These are phyloP conservation scores for Lamellibrachia luymesi DNA, from an alignment of 1,140 invertebrate genomes.

Conservation along the genomic window DNA sequence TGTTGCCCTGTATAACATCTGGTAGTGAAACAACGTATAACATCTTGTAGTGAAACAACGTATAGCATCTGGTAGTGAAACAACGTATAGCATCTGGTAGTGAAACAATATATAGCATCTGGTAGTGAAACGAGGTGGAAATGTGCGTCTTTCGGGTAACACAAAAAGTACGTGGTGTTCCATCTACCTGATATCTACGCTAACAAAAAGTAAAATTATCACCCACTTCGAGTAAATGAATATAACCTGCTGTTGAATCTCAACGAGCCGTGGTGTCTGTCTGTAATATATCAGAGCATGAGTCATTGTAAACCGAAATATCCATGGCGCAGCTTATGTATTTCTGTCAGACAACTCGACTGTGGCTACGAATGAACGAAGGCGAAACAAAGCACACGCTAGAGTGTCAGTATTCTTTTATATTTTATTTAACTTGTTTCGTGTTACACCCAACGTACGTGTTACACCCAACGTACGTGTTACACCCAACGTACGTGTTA, in stretches of 20 bases:
- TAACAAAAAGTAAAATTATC: background rate
- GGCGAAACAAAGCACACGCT: background rate
- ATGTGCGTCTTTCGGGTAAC: background rate
- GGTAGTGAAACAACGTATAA: background rate
- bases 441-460: background rate
- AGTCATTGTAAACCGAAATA: background rate
- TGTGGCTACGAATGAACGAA: background rate
- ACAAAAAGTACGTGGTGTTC: background rate
- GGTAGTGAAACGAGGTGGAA: background rate
- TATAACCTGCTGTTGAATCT: background rate
- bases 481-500: background rate
- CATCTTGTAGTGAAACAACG: background rate
- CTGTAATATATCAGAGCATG: background rate
- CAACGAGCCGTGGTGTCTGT: background rate
- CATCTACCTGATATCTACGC: background rate
- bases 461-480: background rate
- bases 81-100: background rate
- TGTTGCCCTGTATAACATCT: background rate
- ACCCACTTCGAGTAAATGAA: background rate
- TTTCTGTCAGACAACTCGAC: no score
- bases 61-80: background rate
- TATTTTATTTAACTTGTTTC: background rate
- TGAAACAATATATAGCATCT: background rate
- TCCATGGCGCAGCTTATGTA: background rate
- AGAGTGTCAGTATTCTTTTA: background rate